Percentiles rank a stretch among this genome's conserved stretches.
Conservation (phyloP, 2,797 vertebrate species). For the Yasuhikotakia modesta region DNA sequence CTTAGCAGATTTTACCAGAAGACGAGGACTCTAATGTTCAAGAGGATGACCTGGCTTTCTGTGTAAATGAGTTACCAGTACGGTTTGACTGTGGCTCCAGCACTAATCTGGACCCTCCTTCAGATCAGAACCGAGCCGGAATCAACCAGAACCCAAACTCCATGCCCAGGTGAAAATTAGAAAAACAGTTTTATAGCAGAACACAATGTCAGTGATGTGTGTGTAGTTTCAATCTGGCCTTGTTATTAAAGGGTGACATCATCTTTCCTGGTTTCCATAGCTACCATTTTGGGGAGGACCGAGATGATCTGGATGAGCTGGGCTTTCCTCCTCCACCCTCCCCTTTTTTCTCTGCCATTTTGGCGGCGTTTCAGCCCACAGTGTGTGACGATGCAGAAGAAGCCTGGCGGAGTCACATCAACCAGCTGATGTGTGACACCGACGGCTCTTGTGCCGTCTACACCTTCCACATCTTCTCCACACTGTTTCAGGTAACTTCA, state of each 20-base stretch:
- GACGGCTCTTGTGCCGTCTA: constrained; percentile 97
- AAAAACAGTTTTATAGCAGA: background rate
- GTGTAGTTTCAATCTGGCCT: background rate
- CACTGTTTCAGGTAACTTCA: constrained; percentile 88
- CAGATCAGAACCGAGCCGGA: constrained; percentile 80
- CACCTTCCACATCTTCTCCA: constrained; percentile 97
- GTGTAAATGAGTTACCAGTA: constrained; percentile 85
- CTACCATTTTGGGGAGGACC: constrained; percentile 87
- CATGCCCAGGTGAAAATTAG: constrained; percentile 71
- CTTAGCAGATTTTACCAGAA: constrained; percentile 79
- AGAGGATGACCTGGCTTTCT: constrained; percentile 90
- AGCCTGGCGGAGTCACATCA: constrained; percentile 94
- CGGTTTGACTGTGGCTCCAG: constrained; percentile 92
- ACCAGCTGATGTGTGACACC: constrained; percentile 91
- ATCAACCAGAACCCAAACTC: constrained; percentile 73
- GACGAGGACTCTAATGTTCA: constrained; percentile 86
- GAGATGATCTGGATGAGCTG: constrained; percentile 77
- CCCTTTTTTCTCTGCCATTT: constrained; percentile 96
- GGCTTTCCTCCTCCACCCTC: constrained; percentile 90
- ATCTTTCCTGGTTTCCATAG: constrained; percentile 47
- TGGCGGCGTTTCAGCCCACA: constrained; percentile 93
- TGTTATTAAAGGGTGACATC: background rate
- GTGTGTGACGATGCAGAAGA: constrained; percentile 94
- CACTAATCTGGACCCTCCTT: constrained; percentile 88
- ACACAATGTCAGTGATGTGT: background rate